A percentile compares a stretch with the other conserved stretches of the same genome.
phyloP scores from a whole-genome alignment of 2,888 invertebrate species.

The Autographa gamma region DNA sequence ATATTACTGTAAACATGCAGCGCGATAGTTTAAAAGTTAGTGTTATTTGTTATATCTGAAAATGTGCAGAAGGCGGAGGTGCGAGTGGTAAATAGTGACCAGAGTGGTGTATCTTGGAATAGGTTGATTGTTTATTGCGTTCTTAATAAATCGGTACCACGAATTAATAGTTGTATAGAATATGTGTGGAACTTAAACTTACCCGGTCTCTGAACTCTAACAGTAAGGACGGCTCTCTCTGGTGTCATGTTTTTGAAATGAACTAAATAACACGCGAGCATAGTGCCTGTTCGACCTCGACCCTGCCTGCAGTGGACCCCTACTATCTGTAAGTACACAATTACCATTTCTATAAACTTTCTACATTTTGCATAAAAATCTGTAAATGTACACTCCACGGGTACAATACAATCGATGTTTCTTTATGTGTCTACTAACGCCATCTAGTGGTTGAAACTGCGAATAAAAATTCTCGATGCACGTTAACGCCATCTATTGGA shows the following conservation, averaged over 20 bases:
- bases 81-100: too few species aligned
- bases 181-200: not conserved
- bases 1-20: too few species aligned
- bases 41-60: too few species aligned
- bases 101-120: too few species aligned
- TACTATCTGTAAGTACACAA: slow-evolving; percentile 84
- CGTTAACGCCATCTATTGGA: slow-evolving; percentile 12
- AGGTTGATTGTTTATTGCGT: too few species aligned
- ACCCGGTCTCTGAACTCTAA: slow-evolving; percentile 89
- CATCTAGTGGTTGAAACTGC: not conserved
- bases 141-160: too few species aligned
- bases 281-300: slow-evolving; percentile 92
- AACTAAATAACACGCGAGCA: slow-evolving; percentile 93
- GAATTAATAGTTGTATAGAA: too few species aligned
- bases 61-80: too few species aligned
- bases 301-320: slow-evolving; percentile 93
- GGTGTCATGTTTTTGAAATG: slow-evolving; percentile 89
- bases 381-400: too few species aligned
- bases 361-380: too few species aligned
- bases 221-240: slow-evolving; percentile 89
- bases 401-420: too few species aligned
- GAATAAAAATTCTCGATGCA: not conserved
- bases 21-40: too few species aligned
- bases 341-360: not conserved
- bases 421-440: not conserved